Percentiles rank a stretch among this genome's conserved stretches.
phyloP scores from a whole-genome alignment of 2,888 invertebrate genomes.

The Sinotaia quadrata region DNA sequence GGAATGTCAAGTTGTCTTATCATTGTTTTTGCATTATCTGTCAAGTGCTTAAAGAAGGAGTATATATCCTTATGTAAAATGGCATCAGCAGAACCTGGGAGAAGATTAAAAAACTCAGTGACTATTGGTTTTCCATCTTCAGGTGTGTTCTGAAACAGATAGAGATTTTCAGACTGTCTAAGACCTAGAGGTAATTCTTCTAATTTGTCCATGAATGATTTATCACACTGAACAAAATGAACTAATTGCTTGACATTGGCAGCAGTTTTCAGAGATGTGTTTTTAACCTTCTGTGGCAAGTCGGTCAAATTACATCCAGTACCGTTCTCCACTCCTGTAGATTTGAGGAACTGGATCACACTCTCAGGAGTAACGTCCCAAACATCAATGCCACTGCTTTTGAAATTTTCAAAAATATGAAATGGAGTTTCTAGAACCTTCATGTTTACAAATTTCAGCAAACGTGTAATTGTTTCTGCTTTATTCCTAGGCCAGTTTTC shows the following conservation, averaged over 20 bases:
- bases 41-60: no score
- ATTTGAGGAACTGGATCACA: conserved; percentile 27
- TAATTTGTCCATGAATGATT: not conserved
- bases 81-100: not conserved
- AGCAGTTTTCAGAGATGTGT: not conserved
- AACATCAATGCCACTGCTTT: conserved; percentile 2
- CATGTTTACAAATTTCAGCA: conserved; percentile 28
- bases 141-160: not conserved
- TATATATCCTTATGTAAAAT: not conserved
- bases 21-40: not conserved
- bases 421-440: conserved; percentile 25
- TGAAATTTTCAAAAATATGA: conserved; percentile 18
- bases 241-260: not conserved
- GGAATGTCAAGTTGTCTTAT: not conserved
- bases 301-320: conserved; percentile 31
- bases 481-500: not conserved
- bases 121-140: not conserved
- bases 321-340: not conserved
- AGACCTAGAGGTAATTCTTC: conserved; percentile 1
- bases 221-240: not conserved
- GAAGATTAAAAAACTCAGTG: not conserved
- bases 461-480: not conserved
- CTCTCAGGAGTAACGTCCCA: conserved; percentile 17
- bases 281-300: not conserved
- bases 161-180: not conserved